phyloP scores from a whole-genome alignment of 2,888 invertebrate species.

The Orthosia incerta region DNA sequence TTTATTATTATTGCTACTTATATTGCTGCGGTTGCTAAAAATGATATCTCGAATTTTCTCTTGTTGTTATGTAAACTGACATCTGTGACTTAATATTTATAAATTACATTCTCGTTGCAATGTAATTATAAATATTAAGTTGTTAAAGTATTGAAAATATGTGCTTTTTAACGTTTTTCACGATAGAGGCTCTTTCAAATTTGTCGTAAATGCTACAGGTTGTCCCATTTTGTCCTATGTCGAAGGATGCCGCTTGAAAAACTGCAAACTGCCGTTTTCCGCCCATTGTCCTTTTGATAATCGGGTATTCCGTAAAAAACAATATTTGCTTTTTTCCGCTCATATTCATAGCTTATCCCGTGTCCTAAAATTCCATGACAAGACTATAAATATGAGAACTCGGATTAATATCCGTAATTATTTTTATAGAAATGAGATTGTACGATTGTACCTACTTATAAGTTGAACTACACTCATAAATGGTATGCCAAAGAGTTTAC shows the following conservation, averaged over 20 bases:
- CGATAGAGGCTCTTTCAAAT: conserved; percentile 11
- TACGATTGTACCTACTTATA: conserved; percentile 42
- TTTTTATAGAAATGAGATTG: conserved; percentile 27
- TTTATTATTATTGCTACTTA: no score
- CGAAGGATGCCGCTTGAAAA: no score
- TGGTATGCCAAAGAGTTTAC: conserved; percentile 85
- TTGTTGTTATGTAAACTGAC: conserved; percentile 14
- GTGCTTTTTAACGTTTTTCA: background rate
- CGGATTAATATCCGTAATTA: background rate
- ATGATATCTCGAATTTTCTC: conserved; percentile 15
- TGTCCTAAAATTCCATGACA: background rate
- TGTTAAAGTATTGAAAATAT: conserved; percentile 12
- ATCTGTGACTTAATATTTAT: no score
- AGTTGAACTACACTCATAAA: conserved; percentile 71
- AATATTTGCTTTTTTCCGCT: background rate
- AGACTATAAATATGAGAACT: conserved; percentile 14
- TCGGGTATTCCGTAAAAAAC: background rate
- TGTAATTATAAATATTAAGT: conserved; percentile 15
- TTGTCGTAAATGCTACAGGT: background rate
- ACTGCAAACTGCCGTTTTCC: background rate
- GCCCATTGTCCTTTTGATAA: background rate
- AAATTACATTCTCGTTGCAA: no score
- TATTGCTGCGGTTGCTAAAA: no score
- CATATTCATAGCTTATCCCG: background rate
- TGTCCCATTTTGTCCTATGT: no score